Percentiles rank a stretch among this genome's conserved stretches.
These are phyloP conservation scores for Chrysina gloriosa DNA, from an alignment of 2,888 invertebrate genomes.

Conservation along the genomic window DNA sequence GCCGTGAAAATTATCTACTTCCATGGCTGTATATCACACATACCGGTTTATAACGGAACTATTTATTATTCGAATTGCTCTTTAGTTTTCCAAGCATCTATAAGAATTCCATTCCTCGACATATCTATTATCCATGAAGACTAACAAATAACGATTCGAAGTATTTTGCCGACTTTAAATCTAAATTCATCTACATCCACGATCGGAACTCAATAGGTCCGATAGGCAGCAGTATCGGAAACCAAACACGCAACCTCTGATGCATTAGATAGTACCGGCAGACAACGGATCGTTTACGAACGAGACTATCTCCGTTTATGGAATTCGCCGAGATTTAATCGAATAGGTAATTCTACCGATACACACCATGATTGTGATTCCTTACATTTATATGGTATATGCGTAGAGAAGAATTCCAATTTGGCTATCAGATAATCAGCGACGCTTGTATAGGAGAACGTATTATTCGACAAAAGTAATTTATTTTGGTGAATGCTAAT, in stretches of 20 bases:
- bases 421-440: constrained; percentile 4
- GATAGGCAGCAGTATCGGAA: constrained; percentile 5
- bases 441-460: neutral
- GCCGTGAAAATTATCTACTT: no score
- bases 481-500: constrained; percentile 7
- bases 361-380: constrained; percentile 4
- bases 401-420: neutral
- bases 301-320: constrained; percentile 15
- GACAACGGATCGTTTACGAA: neutral
- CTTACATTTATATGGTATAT: neutral
- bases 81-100: no score
- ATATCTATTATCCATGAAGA: no score
- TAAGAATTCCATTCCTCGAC: no score
- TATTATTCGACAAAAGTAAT: constrained; percentile 3
- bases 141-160: no score
- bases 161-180: neutral
- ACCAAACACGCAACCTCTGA: neutral
- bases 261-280: constrained; percentile 1
- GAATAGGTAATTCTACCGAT: constrained; percentile 2
- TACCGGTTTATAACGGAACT: no score
- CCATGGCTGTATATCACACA: no score
- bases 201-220: neutral
- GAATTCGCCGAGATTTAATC: constrained; percentile 12
- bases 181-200: constrained; percentile 3
- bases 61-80: no score